Conservation (phyloP, 1,140 invertebrate species). For the Gonioctena quinquepunctata region DNA sequence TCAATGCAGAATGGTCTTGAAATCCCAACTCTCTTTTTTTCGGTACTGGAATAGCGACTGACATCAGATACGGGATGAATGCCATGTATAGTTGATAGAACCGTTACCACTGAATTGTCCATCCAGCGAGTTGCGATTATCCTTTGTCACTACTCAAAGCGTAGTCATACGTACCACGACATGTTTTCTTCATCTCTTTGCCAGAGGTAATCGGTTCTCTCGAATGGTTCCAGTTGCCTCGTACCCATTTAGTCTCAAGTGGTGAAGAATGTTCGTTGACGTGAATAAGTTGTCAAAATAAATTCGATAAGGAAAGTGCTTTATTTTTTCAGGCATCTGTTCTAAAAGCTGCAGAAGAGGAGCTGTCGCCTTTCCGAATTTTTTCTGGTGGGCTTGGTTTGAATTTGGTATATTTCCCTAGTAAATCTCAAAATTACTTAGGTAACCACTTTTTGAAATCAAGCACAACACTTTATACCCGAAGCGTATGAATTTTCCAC, state of each 20-base stretch:
- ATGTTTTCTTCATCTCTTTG: constrained; percentile 13
- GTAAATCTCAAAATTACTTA: constrained; percentile 36
- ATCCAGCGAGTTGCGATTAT: constrained; percentile 19
- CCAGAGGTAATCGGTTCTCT: constrained; percentile 14
- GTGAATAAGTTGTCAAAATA: constrained; percentile 25
- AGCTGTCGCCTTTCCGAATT: constrained; percentile 36
- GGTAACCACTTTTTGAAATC: constrained; percentile 31
- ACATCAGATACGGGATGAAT: constrained; percentile 21
- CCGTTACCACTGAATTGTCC: constrained; percentile 29
- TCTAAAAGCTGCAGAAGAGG: constrained; percentile 31
- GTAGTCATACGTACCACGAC: constrained; percentile 37
- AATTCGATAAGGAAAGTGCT: neutral
- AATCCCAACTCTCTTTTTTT: constrained; percentile 22
- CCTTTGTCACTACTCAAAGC: constrained; percentile 40
- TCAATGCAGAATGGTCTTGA: constrained; percentile 2
- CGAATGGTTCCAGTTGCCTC: constrained; percentile 13
- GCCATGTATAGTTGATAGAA: constrained; percentile 32
- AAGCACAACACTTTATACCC: constrained; percentile 36
- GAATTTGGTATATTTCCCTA: constrained; percentile 27
- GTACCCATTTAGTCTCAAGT: neutral
- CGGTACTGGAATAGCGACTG: constrained; percentile 33
- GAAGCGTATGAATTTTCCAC: constrained; percentile 33
- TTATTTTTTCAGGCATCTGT: constrained; percentile 27
- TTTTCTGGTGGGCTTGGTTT: constrained; percentile 21
- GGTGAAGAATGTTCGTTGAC: neutral